Evolutionary conservation across 1,140 invertebrate genomes (phyloP), one percentile per base, ranked within the genome.

Genomic region (Camponotus floridanus): DNA sequence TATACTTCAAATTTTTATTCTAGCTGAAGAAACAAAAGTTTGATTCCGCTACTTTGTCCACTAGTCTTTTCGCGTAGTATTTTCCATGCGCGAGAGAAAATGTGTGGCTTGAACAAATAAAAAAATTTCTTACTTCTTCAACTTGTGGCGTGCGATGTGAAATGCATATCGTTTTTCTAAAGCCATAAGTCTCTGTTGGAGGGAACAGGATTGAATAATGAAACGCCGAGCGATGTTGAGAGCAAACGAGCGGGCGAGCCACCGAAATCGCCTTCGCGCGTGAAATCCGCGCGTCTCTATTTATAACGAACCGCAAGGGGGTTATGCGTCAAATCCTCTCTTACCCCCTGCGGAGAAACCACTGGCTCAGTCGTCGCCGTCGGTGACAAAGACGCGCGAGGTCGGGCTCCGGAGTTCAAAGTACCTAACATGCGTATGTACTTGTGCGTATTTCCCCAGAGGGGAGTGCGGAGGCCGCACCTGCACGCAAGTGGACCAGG

Each of bases 291-390:
- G 33, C 55, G 51, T 57, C 79, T 81, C 79, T 83, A 83, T 83
- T 83, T 83, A 83, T 83, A 83, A 74, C 79, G 42, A 73, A 31
- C 39, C 21, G 67, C 51, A 45, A 45, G 3, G 39, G 68, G 39
- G 68, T 70, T 74, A 83, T 83, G 84, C 76, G 76, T 85, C 76
- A 85, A 85, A 85, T 85, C 76, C 74, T 73, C 76, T 67, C 51
- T 85, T 85, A 80, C 85, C 85, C 85, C 85, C 85, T 81, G 85
- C 85, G 76, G 85, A 86, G 85, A 86, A 86, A 86, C 76, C 84
- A 79, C 64, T 85, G 76, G 84, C 74, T 78, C 84, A 80, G 76
- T 80, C 84, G 55, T 26, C 39, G 39, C 7, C 26, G 26, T 39
- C 26, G 21, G 76, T 68, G 76, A 85, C 74, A 78, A 85, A 85